Conservation (phyloP, 2,113 vertebrate genomes). For the Phyllopteryx taeniolatus region DNA sequence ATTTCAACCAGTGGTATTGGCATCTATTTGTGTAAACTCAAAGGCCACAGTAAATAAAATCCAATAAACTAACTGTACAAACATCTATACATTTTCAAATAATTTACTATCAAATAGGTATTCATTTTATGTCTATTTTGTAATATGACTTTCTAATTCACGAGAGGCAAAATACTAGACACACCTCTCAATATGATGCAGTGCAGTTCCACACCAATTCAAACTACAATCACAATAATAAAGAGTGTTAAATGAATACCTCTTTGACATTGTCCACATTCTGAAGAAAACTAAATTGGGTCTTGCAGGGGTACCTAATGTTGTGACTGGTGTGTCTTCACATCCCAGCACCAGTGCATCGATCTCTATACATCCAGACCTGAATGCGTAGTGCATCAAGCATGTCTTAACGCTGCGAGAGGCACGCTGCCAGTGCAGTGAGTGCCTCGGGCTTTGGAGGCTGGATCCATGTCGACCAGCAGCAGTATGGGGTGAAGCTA, state of each 20-base stretch:
- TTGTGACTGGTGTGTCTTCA: background rate
- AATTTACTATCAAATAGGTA: too few relatives aligned
- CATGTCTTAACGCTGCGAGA: constrained; percentile 29
- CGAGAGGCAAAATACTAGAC: too few relatives aligned
- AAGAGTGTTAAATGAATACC: background rate
- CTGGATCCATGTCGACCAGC: constrained; percentile 28
- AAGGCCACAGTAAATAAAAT: too few relatives aligned
- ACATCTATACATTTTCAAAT: too few relatives aligned
- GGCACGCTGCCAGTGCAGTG: constrained; percentile 30
- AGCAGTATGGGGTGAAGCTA: constrained; percentile 34
- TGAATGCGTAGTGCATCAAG: constrained; percentile 17
- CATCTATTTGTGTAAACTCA: too few relatives aligned
- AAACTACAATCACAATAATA: too few relatives aligned
- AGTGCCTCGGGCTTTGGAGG: constrained; percentile 36
- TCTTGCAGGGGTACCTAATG: background rate
- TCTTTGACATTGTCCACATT: background rate
- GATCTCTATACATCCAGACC: constrained; percentile 38
- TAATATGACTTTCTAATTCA: too few relatives aligned
- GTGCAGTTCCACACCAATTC: too few relatives aligned
- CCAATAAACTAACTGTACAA: too few relatives aligned
- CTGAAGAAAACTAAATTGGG: background rate
- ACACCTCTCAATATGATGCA: too few relatives aligned
- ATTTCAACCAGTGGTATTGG: too few relatives aligned
- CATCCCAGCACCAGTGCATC: constrained; percentile 38
- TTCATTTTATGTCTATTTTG: too few relatives aligned